Conservation (phyloP, 1,140 invertebrate species). For the Holotrichia oblita region DNA sequence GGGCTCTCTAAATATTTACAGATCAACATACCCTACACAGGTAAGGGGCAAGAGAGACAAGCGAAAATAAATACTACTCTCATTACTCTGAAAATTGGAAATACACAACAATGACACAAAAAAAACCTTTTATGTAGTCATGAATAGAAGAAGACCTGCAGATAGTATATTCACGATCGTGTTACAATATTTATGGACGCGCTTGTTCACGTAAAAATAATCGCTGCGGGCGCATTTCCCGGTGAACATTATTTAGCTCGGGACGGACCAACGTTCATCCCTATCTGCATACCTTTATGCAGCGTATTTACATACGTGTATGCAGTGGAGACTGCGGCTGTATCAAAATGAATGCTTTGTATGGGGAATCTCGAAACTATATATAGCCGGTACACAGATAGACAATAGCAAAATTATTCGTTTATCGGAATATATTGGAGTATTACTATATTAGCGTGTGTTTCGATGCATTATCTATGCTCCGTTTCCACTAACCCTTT, state of each 20-base stretch:
- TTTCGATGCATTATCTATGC: too few relatives aligned
- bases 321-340: too few relatives aligned
- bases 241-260: background rate
- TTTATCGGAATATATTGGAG: too few relatives aligned
- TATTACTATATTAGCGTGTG: too few relatives aligned
- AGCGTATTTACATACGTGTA: too few relatives aligned
- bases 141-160: background rate
- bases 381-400: too few relatives aligned
- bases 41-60: background rate
- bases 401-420: too few relatives aligned
- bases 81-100: conserved; percentile 7
- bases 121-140: background rate
- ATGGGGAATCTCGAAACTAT: too few relatives aligned
- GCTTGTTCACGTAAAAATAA: conserved; percentile 9
- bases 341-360: too few relatives aligned
- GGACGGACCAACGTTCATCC: too few relatives aligned
- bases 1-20: background rate
- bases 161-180: background rate
- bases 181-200: conserved; percentile 11
- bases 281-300: too few relatives aligned
- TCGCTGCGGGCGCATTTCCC: background rate
- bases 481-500: too few relatives aligned
- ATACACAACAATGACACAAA: conserved; percentile 4
- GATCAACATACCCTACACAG: background rate
- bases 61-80: conserved; percentile 12